Conservation (phyloP, 2,113 vertebrate species). For the Dunckerocampus dactyliophorus region DNA sequence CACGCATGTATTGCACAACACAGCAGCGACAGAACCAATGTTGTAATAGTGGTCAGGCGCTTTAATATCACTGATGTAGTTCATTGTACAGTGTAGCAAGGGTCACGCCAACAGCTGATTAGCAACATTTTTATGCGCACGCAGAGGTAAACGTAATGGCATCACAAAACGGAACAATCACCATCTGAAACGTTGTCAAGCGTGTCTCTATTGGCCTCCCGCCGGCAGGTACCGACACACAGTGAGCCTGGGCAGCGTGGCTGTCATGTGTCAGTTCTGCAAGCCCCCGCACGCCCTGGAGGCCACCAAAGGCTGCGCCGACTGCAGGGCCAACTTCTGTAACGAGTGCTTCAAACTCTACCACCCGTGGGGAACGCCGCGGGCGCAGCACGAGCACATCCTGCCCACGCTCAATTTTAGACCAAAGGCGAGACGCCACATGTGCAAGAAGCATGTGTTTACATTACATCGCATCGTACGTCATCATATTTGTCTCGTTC, state of each 20-base stretch:
- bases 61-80: background rate
- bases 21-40: background rate
- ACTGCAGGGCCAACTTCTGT: constrained; percentile 93
- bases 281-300: constrained; percentile 85
- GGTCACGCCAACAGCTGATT: background rate
- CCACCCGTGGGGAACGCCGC: constrained; percentile 95
- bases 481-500: background rate
- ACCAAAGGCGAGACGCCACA: constrained; percentile 80
- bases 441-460: background rate
- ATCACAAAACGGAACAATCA: no score
- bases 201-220: no score
- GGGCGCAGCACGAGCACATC: constrained; percentile 92
- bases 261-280: constrained; percentile 94
- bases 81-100: background rate
- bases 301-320: constrained; percentile 93
- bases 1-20: background rate
- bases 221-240: constrained; percentile 73
- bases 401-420: constrained; percentile 90
- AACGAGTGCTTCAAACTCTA: constrained; percentile 98
- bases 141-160: background rate
- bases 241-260: constrained; percentile 72
- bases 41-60: background rate
- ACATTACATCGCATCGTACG: no score
- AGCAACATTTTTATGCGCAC: no score
- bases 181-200: no score